Evolutionary conservation across 1,140 invertebrate genomes (phyloP).

Genomic region (Eufriesea mexicana): DNA sequence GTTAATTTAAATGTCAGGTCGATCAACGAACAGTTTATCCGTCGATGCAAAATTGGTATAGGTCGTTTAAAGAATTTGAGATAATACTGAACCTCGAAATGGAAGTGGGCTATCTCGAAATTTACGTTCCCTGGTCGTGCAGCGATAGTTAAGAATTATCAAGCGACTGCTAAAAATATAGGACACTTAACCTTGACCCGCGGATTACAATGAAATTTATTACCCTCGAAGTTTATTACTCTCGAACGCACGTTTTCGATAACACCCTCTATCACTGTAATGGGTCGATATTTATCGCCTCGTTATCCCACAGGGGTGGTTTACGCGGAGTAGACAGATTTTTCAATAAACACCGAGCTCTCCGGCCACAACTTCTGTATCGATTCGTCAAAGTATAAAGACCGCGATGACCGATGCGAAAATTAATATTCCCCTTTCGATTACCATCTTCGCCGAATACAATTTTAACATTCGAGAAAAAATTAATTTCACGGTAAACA

Average conservation of each 20-base stretch:
- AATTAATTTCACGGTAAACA: not conserved
- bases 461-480: not conserved
- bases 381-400: no score
- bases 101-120: not conserved
- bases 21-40: no score
- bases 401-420: not conserved
- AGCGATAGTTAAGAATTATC: not conserved
- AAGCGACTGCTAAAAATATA: constrained; percentile 25
- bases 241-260: constrained; percentile 65
- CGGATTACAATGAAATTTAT: constrained; percentile 59
- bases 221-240: constrained; percentile 54
- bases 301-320: constrained; percentile 38
- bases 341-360: constrained; percentile 40
- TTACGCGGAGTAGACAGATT: constrained; percentile 26
- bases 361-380: not conserved
- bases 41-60: no score
- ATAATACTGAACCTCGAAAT: fast-evolving
- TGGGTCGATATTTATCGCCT: constrained; percentile 66
- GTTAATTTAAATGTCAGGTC: no score
- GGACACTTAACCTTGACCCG: constrained; percentile 58
- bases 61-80: not conserved
- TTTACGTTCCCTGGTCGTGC: not conserved
- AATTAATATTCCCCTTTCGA: no score
- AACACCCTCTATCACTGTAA: constrained; percentile 49
- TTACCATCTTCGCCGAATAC: not conserved